phyloP scores from a whole-genome alignment of 1,140 invertebrate species.

The Lepidotrigona ventralis region DNA sequence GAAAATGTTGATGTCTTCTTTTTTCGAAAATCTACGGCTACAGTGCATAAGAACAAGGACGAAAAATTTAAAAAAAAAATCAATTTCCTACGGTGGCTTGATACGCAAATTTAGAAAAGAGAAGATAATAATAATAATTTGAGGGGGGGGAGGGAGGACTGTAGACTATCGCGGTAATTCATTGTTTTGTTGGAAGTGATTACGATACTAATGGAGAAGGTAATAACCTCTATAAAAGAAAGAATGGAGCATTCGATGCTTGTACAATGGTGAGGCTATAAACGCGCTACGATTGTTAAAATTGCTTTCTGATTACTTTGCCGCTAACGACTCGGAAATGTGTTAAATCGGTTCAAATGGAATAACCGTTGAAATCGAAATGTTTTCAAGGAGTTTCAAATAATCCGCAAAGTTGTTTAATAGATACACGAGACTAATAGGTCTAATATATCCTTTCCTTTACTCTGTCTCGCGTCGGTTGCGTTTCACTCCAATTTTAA shows the following conservation, averaged over 20 bases:
- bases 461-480: background rate
- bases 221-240: background rate
- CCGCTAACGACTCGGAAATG: slow-evolving; percentile 1
- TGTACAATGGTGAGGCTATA: background rate
- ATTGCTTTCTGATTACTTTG: slow-evolving; percentile 15
- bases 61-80: no score
- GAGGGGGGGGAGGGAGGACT: no score
- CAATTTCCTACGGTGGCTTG: no score
- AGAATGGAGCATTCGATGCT: background rate
- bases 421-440: background rate
- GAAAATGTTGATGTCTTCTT: no score
- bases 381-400: background rate
- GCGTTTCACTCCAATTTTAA: background rate
- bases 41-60: no score
- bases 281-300: background rate
- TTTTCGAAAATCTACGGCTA: no score
- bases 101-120: no score
- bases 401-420: background rate
- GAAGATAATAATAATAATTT: no score
- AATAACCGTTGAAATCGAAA: background rate
- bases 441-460: background rate
- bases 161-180: background rate
- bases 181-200: background rate
- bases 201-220: background rate
- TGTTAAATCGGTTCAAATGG: background rate